Evolutionary conservation across 1,140 invertebrate species (phyloP).

Genomic region (Lanistes nyassanus): DNA sequence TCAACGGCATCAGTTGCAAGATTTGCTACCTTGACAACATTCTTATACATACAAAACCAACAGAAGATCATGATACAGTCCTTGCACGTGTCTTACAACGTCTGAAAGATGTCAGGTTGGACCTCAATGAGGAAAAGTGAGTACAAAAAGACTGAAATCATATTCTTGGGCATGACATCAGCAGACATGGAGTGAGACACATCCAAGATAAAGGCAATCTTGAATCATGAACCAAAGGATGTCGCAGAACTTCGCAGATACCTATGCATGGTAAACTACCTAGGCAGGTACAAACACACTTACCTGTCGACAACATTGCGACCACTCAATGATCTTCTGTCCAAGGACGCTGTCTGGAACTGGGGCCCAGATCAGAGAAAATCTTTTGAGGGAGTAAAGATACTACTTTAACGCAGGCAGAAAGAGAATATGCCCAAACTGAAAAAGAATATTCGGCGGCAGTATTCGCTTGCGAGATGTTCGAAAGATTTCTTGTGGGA

Average conservation of each 20-base stretch:
- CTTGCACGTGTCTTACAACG: too few relatives aligned
- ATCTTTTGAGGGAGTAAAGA: constrained; percentile 2
- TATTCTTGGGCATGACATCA: constrained; percentile 44
- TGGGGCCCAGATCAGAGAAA: too few relatives aligned
- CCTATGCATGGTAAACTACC: constrained; percentile 66
- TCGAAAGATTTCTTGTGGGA: constrained; percentile 69
- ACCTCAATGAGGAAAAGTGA: constrained; percentile 60
- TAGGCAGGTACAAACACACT: constrained; percentile 55
- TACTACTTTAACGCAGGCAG: constrained; percentile 59
- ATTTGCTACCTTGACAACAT: constrained; percentile 28
- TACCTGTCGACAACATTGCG: constrained; percentile 17
- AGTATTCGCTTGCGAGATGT: constrained; percentile 69
- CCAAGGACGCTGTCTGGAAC: constrained; percentile 20
- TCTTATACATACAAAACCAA: constrained; percentile 1
- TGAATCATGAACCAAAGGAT: neutral
- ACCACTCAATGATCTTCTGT: constrained; percentile 24
- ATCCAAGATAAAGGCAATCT: constrained; percentile 13
- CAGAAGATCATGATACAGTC: neutral
- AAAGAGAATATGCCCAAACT: constrained; percentile 69
- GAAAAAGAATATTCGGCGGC: constrained; percentile 70
- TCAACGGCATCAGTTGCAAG: neutral
- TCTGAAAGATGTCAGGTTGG: constrained; percentile 44
- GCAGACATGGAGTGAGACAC: constrained; percentile 38
- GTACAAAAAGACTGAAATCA: constrained; percentile 5
- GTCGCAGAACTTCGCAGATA: constrained; percentile 39